phyloP scores from a whole-genome alignment of 2,797 vertebrate species.

The Paramormyrops hopkinsi region DNA sequence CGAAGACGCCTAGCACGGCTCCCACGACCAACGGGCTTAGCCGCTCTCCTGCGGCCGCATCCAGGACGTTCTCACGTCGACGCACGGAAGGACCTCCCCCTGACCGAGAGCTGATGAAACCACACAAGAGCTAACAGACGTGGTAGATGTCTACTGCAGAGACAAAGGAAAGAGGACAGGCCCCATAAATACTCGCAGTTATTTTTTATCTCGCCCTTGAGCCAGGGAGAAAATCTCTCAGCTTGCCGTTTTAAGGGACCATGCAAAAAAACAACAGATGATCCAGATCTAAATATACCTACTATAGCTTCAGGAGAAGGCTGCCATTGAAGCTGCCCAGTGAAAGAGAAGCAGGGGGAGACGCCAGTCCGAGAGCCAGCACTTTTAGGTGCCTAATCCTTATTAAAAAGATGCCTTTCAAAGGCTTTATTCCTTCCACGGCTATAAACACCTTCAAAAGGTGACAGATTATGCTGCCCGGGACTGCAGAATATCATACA shows the following conservation, averaged over 20 bases:
- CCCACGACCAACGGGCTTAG: not conserved
- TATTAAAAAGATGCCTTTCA: not conserved
- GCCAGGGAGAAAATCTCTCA: constrained; percentile 8
- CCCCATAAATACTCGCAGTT: constrained; percentile 6
- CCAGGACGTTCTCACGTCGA: not conserved
- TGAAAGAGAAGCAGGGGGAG: not conserved
- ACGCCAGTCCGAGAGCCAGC: not conserved
- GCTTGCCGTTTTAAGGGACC: constrained; percentile 16
- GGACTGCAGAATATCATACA: not conserved
- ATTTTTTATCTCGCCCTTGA: constrained; percentile 9
- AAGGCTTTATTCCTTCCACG: not conserved
- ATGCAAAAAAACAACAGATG: constrained; percentile 17
- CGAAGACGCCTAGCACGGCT: not conserved
- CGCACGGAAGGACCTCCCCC: not conserved
- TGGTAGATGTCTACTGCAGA: not conserved
- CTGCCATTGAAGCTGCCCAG: not conserved
- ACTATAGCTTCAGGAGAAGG: constrained; percentile 8
- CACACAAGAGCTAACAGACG: not conserved
- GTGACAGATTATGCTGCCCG: constrained; percentile 7
- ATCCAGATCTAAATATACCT: constrained; percentile 20
- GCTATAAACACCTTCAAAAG: constrained; percentile 14
- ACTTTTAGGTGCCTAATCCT: not conserved
- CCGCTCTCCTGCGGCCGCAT: not conserved
- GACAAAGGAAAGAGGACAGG: not conserved
- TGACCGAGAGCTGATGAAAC: not conserved